Evolutionary conservation across 2,888 invertebrate species (phyloP).

Genomic region (Lasius fuliginosus): DNA sequence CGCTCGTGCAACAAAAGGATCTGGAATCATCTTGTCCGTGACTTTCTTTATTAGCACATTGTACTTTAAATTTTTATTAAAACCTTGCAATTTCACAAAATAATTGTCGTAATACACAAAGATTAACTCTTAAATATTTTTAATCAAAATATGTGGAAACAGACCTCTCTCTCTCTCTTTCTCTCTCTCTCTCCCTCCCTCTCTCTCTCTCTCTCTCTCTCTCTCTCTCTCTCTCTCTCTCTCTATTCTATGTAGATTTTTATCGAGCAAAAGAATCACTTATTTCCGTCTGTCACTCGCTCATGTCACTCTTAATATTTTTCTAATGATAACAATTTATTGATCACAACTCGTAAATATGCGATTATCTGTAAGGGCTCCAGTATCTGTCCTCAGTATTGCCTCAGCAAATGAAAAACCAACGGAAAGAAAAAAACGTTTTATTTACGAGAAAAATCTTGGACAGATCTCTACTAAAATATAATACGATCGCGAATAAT

Average conservation of each 20-base stretch:
- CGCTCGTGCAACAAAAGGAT: neutral
- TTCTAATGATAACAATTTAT: neutral
- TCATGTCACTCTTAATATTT: neutral
- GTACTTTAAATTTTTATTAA: slow-evolving; percentile 11
- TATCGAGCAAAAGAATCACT: neutral
- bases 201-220: too few relatives aligned
- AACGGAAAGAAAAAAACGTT: neutral
- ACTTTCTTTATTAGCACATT: neutral
- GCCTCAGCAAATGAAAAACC: neutral
- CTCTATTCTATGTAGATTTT: neutral
- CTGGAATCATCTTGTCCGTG: neutral
- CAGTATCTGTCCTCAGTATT: neutral
- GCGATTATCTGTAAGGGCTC: neutral
- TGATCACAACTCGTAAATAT: neutral
- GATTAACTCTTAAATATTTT: neutral
- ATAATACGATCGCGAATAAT: slow-evolving; percentile 1
- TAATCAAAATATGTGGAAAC: neutral
- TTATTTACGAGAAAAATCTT: slow-evolving; percentile 9
- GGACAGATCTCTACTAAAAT: neutral
- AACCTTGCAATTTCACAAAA: neutral
- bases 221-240: too few relatives aligned
- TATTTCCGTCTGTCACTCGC: neutral
- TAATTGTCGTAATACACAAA: neutral
- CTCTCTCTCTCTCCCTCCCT: too few relatives aligned
- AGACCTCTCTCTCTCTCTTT: neutral